Evolutionary conservation across 37 sponge, comb jelly and placozoan species (phyloP), one percentile per base, ranked within the genome.

Genomic region (Axinella damicornis): DNA sequence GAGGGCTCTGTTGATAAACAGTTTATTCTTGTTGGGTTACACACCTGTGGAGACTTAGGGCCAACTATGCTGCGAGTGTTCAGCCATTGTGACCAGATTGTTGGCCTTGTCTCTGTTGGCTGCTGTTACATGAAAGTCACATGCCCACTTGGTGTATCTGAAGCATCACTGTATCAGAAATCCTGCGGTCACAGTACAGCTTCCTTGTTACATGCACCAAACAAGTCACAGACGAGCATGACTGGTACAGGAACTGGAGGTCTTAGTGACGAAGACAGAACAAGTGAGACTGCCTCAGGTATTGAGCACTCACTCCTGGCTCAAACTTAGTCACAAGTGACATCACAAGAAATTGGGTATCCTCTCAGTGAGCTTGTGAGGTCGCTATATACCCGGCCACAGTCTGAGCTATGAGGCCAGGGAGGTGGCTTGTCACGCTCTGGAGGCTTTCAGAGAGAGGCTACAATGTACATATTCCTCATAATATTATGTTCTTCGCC

Each of bases 81-180:
- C 59, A 18, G 71, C n/a, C 16, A 75, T 39, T 76, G 77, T 55
- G 62, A 78, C 24, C 37, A 52, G 0, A 54, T 91, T 28, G 69
- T 55, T 63, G 93, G 85, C 0, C 31, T 91, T 5, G 88, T 85
- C 36, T 88, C 83, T 31, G 93, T 91, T 11, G 94, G 95, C 25
- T 94, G 95, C 61, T 94, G 95, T 73, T 94, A 94, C 76, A 94
- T 94, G 94, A 94, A 94, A 65, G 58, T 89, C 22, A 87, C 87
- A 2, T 71, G 69, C 28, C 20, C 37, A 28, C 28, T 24, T 53
- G 46, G 46, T 4, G 4, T 46, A 46, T 46, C 46, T 12, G 46
- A 46, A 46, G 46, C 6, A 9, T 12, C 46, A 46, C 9, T 46
- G 46, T 9, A 12, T 46, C 46, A 46, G 9, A 9, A 46, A 9